Base-by-base conservation (phyloP, 2,888 invertebrate genomes). In the Drosophila mayaguana region DNA sequence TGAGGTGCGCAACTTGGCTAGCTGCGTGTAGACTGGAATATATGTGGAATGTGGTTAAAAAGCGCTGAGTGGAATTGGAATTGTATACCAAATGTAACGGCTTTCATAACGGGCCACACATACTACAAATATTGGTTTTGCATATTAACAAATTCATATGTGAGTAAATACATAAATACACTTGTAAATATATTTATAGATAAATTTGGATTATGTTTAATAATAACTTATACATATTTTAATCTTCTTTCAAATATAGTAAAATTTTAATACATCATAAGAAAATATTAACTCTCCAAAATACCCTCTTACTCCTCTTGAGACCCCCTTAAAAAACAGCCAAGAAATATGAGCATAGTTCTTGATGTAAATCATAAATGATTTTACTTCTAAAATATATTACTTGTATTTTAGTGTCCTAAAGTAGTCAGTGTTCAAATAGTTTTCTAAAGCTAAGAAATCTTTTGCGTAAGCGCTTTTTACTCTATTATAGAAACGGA, bases 41-140 rank as follows among this genome's bases (percentile, higher is more conserved):
- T 6, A 11, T 7, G 61, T 8, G 72, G 50, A 75, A 50, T 11
- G 38, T 72, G 63, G 38, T 67, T 48, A 43, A 46, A 36, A 45
- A 16, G 8, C 12, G 5, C n/a, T 18, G 2, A 4, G 16, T 25
- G 46, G 32, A 25, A 34, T 32, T 32, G 43, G 38, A 36, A 28
- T 38, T 0, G 6, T 38, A 6, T 34, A 42, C 32, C 25, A 77
- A 77, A 45, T 53, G 46, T 72, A 72, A 72, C 72, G 76, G 64
- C 32, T 40, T 46, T 63, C n/a, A n/a, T 53, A 53, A 53, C 53
- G 38, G 53, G 11, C 8, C 11, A 38, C 1, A 8, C 16, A 43
- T 11, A 51, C 28, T 22, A 40, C 6, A 12, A 6, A 40, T 38
- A 38, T 7, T 2, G 3, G 2, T 2, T 38, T 40, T n/a, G 25